These are phyloP conservation scores for Todus mexicanus DNA, from an alignment of 2,797 vertebrate species.

Conservation along the genomic window DNA sequence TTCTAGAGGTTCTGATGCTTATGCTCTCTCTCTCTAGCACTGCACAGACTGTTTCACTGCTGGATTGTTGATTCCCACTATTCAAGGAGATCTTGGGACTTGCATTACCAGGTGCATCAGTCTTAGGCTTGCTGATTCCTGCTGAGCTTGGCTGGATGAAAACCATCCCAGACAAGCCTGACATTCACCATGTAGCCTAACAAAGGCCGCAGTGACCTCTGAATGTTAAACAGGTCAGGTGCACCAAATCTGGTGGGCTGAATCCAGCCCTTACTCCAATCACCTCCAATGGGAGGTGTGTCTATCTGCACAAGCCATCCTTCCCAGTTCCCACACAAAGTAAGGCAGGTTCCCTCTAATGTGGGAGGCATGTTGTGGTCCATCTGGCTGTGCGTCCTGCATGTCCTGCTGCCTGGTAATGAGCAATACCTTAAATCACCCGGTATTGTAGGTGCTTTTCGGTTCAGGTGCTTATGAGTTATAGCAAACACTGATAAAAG, in stretches of 20 bases:
- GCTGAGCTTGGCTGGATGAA: neutral
- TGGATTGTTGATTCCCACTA: neutral
- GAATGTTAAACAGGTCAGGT: neutral
- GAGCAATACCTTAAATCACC: neutral
- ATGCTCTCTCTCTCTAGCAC: neutral
- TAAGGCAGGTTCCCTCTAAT: neutral
- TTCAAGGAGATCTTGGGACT: neutral
- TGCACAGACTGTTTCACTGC: neutral
- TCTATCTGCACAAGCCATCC: neutral
- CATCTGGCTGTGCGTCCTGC: neutral
- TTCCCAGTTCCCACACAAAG: neutral
- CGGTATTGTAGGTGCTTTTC: neutral
- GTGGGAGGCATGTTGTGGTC: neutral
- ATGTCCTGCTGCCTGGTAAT: neutral
- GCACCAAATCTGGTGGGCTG: neutral
- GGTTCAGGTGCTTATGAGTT: neutral
- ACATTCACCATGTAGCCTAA: neutral
- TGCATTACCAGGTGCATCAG: neutral
- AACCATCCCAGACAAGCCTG: neutral
- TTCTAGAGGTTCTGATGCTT: neutral
- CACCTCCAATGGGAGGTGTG: fast-evolving
- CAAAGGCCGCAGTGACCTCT: neutral
- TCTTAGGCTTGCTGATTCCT: neutral
- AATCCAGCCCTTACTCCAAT: neutral
- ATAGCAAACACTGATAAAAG: neutral